These are phyloP conservation scores for Pyralis farinalis DNA, from an alignment of 2,888 invertebrate genomes.

Conservation along the genomic window DNA sequence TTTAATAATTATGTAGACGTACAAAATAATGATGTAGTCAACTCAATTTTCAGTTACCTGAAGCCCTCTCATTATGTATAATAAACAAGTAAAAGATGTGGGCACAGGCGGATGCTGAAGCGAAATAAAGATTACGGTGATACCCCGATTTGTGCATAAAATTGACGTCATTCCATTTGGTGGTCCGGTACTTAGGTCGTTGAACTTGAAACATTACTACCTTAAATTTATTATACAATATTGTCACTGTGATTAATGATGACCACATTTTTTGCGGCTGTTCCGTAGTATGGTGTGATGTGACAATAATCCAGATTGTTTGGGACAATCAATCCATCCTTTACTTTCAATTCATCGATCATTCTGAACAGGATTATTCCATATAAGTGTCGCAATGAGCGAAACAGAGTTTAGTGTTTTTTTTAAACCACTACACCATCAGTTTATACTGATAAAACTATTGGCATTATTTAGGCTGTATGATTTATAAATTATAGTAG, in stretches of 20 bases:
- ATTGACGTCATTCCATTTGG: slow-evolving; percentile 10
- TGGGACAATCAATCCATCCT: slow-evolving; percentile 2
- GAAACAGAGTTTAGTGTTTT: too few species aligned
- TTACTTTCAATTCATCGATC: slow-evolving; percentile 1
- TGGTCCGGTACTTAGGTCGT: slow-evolving; percentile 5
- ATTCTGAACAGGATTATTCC: neutral
- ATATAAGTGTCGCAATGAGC: neutral
- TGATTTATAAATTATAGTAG: too few species aligned
- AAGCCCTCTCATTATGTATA: neutral
- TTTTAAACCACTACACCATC: too few species aligned
- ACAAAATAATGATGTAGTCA: too few species aligned
- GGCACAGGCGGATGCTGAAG: neutral
- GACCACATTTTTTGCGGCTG: neutral
- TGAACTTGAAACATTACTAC: slow-evolving; percentile 1
- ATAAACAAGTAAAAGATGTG: neutral
- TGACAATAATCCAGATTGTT: neutral
- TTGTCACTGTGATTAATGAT: slow-evolving; percentile 13
- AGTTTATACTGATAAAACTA: too few species aligned
- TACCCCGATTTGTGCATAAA: slow-evolving; percentile 10
- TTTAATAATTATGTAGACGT: too few species aligned
- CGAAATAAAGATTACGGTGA: slow-evolving; percentile 1
- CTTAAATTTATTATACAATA: slow-evolving; percentile 9
- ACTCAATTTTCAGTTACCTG: neutral
- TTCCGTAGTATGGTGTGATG: neutral
- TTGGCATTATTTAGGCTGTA: too few species aligned